phyloP scores from a whole-genome alignment of 2,888 invertebrate genomes.

The Leptinotarsa tumamoca region DNA sequence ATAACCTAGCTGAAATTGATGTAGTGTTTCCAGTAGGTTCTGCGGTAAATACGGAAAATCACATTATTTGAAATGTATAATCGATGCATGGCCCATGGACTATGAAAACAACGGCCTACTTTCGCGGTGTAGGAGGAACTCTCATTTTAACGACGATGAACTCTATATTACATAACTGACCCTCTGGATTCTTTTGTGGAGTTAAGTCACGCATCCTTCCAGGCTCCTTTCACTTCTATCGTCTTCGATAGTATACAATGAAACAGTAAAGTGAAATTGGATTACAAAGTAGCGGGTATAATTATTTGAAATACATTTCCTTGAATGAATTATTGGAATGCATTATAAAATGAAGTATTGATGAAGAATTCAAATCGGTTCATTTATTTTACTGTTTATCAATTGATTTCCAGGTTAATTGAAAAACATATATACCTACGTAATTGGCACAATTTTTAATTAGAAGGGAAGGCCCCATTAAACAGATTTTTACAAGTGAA shows the following conservation, averaged over 20 bases:
- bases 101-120: constrained; percentile 34
- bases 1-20: too few relatives aligned
- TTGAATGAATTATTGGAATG: too few relatives aligned
- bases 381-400: too few relatives aligned
- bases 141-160: constrained; percentile 42
- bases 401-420: too few relatives aligned
- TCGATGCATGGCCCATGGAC: constrained; percentile 20
- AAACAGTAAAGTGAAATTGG: constrained; percentile 2
- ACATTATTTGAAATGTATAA: neutral
- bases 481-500: too few relatives aligned
- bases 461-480: too few relatives aligned
- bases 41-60: too few relatives aligned
- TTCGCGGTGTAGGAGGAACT: constrained; percentile 45
- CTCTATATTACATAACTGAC: constrained; percentile 42
- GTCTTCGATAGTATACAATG: constrained; percentile 15
- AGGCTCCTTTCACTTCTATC: constrained; percentile 34
- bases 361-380: too few relatives aligned
- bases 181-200: constrained; percentile 41
- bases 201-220: constrained; percentile 41
- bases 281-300: neutral
- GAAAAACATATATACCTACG: too few relatives aligned
- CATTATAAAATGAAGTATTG: too few relatives aligned
- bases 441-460: too few relatives aligned
- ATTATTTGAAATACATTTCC: neutral
- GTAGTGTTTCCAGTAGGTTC: too few relatives aligned